Base-by-base conservation (phyloP, 1,140 invertebrate species). In the Apis cerana region DNA sequence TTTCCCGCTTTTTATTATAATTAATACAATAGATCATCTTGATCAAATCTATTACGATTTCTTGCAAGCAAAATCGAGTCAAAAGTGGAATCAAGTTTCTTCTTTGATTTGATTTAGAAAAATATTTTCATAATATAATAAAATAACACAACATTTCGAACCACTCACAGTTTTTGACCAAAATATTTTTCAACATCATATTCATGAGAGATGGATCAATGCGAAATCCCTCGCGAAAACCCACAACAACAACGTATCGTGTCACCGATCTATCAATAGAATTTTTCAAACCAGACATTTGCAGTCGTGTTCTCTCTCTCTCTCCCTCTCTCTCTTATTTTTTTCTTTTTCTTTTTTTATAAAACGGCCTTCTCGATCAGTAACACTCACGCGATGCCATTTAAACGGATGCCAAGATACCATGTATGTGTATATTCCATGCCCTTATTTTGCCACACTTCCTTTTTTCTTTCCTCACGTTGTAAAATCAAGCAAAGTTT, bases 401-500 rank as follows among this genome's bases (percentile, higher is more conserved):
- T 59, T 59, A 59, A 76, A 76, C 52, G 15, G 33, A 43, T 33
- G 64, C 23, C 62, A 50, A 13, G 7, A 50, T 17, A 23, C 27
- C 54, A 50, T 23, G n/a, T 56, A 21, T 21, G 1, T 0, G 58
- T 59, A 67, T 68, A n/a, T 13, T 21, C 64, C 43, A 10, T 50
- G 43, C 48, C 56, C 64, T 62, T 75, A 43, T 81, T 75, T 68
- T 21, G 33, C 19, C 23, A 75, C 52, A 43, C 54, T 58, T 75
- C 58, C 71, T 81, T 23, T 33, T 65, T 52, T 33, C 33, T 43
- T 76, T 65, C 48, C 74, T 58, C 54, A 43, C 52, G 64, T 61
- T 68, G 67, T n/a, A 33, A 80, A 83, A 79, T 80, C 19, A 13
- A 72, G 67, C 62, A 64, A 75, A 64, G 56, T 77, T 62, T 19